Percentiles rank a stretch among this genome's conserved stretches.
phyloP scores from a whole-genome alignment of 2,797 vertebrate genomes.

The Vespertilio murinus region DNA sequence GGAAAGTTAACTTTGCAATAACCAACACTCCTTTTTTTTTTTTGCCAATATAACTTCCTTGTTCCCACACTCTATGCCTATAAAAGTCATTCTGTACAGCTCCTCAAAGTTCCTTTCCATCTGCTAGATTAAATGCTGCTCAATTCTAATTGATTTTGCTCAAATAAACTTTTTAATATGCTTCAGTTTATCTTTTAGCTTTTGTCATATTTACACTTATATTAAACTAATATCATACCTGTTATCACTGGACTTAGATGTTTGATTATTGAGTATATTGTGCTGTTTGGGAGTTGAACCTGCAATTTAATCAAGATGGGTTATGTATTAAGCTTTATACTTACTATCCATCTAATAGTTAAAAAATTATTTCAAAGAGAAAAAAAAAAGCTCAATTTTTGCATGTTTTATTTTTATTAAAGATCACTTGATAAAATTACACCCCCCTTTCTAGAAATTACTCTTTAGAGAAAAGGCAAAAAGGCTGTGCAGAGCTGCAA shows the following conservation, averaged over 20 bases:
- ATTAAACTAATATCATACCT: conserved; percentile 81
- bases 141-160: neutral
- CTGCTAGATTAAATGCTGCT: neutral
- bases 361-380: conserved; percentile 55
- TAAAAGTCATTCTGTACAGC: neutral
- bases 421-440: conserved; percentile 51
- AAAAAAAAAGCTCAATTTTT: neutral
- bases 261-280: conserved; percentile 77
- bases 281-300: conserved; percentile 81
- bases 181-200: neutral
- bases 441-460: neutral
- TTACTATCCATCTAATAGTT: neutral
- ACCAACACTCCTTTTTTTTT: neutral
- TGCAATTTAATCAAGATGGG: conserved; percentile 78
- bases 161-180: neutral
- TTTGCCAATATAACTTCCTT: neutral
- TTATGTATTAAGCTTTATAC: neutral
- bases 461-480: conserved; percentile 17
- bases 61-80: neutral
- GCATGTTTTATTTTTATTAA: conserved; percentile 36
- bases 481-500: neutral
- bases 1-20: neutral
- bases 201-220: neutral
- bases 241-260: conserved; percentile 78
- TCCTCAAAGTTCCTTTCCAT: neutral